Conservation (phyloP, 1,140 invertebrate species). For the Pemphigus obesinymphae region DNA sequence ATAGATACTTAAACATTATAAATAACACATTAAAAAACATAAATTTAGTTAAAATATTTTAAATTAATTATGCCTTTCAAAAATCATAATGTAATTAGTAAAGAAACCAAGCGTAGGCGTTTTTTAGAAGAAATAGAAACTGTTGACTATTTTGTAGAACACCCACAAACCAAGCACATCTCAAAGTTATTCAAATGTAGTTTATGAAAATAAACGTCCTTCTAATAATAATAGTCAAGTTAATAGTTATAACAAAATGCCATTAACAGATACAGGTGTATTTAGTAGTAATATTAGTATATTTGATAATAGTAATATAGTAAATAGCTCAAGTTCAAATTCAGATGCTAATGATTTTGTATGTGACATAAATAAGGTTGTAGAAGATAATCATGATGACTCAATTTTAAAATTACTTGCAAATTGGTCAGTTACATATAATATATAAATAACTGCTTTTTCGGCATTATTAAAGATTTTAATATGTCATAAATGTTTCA, state of each 20-base stretch:
- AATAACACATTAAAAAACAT: no score
- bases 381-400: no score
- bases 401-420: neutral
- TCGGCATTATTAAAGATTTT: neutral
- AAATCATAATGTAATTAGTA: no score
- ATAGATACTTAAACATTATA: no score
- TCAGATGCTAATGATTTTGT: neutral
- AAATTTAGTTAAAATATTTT: no score
- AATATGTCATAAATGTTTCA: constrained; percentile 1
- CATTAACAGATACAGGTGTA: neutral
- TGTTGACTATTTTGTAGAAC: neutral
- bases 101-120: neutral
- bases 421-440: neutral
- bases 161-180: neutral
- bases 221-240: neutral
- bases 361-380: neutral
- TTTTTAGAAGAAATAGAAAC: neutral
- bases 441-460: neutral
- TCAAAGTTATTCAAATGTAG: neutral
- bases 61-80: no score
- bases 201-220: neutral
- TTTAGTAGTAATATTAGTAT: neutral
- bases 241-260: no score
- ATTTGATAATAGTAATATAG: neutral
- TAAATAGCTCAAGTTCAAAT: neutral